phyloP scores from a whole-genome alignment of 2,113 vertebrate species.

The Brachyhypopomus gauderio region DNA sequence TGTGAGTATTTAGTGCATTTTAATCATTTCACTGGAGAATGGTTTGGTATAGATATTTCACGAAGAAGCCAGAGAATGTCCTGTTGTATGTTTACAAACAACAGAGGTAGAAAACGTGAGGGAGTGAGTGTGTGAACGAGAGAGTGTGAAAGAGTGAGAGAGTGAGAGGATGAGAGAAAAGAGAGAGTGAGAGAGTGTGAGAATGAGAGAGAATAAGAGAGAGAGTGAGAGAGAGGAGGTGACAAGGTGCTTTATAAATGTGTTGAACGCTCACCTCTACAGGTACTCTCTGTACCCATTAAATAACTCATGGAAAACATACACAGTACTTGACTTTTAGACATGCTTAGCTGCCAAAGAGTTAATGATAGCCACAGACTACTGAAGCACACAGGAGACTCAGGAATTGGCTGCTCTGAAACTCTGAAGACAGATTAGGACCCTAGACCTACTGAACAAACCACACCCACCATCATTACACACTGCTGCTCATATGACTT shows the following conservation, averaged over 20 bases:
- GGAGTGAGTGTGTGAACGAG: background rate
- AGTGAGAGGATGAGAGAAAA: background rate
- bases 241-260: background rate
- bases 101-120: too few species aligned
- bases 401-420: background rate
- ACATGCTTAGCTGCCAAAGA: background rate
- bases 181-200: background rate
- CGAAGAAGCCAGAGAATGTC: background rate
- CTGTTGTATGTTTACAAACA: background rate
- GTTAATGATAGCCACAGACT: background rate
- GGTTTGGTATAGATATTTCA: conserved; percentile 17
- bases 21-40: background rate
- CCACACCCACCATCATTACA: too few species aligned
- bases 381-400: background rate
- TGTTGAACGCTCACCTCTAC: background rate
- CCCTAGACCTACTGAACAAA: too few species aligned
- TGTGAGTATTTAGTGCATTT: background rate
- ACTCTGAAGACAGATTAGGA: too few species aligned
- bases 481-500: too few species aligned
- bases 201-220: background rate
- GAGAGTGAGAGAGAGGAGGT: background rate
- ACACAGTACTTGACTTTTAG: background rate
- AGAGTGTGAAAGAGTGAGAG: background rate
- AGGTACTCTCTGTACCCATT: background rate
- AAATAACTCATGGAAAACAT: background rate